A percentile compares a stretch with the other conserved stretches of the same genome.
phyloP scores from a whole-genome alignment of 2,797 vertebrate genomes.

The Tapirus indicus region DNA sequence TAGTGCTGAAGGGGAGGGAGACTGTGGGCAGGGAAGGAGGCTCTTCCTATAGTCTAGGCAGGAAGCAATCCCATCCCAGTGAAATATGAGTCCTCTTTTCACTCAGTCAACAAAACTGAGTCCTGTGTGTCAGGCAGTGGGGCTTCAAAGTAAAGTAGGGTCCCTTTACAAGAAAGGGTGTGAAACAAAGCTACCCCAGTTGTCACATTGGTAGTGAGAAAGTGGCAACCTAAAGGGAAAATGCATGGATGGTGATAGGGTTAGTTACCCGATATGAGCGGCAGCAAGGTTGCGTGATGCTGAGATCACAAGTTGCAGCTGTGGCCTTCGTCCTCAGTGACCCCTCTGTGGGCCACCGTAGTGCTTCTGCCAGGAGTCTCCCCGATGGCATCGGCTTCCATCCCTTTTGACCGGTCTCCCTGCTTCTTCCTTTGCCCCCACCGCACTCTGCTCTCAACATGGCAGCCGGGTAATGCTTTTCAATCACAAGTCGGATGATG shows the following conservation, averaged over 20 bases:
- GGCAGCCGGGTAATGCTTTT: background rate
- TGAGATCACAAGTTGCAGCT: background rate
- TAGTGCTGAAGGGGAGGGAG: background rate
- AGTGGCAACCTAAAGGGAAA: background rate
- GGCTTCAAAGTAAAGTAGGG: background rate
- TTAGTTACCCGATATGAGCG: background rate
- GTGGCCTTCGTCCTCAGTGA: background rate
- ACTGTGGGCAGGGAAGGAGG: background rate
- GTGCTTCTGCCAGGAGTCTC: background rate
- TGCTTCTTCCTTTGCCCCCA: background rate
- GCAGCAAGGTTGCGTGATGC: background rate
- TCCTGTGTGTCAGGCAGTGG: background rate
- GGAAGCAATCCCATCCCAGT: background rate
- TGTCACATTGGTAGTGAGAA: background rate
- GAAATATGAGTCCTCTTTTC: background rate
- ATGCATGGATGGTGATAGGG: background rate
- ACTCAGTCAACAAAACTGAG: background rate
- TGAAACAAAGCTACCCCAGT: background rate
- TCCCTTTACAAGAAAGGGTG: background rate
- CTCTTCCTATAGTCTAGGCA: background rate
- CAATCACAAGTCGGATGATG: background rate
- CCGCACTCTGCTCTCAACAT: background rate
- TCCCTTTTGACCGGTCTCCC: background rate
- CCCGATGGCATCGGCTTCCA: background rate
- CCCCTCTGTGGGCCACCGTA: background rate